Conservation (phyloP, 2,113 vertebrate species). For the Orycteropus afer region DNA sequence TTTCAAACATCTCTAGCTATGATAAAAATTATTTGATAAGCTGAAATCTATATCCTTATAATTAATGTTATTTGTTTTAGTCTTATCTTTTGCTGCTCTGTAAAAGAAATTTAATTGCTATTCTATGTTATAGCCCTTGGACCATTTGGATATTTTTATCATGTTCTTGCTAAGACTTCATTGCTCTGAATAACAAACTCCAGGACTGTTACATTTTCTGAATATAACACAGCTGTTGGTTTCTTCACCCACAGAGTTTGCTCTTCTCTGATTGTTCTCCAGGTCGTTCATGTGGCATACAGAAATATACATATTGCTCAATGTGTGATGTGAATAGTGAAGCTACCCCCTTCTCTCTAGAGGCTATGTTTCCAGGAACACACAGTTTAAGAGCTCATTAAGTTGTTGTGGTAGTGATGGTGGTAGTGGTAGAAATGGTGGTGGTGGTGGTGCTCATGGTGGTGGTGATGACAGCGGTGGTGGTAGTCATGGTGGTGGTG, state of each 20-base stretch:
- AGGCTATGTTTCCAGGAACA: not conserved
- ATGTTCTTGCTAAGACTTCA: not conserved
- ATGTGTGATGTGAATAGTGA: not conserved
- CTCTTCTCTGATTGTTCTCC: not conserved
- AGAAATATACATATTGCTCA: not conserved
- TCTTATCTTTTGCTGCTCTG: conserved; percentile 28
- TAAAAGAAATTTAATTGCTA: conserved; percentile 50
- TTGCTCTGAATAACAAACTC: not conserved
- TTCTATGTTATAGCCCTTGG: not conserved
- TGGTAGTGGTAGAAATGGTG: too few relatives aligned
- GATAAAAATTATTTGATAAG: not conserved
- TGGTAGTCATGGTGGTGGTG: not conserved
- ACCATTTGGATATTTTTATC: conserved; percentile 25
- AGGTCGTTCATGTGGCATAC: not conserved
- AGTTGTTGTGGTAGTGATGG: not conserved
- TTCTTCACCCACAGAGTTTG: not conserved
- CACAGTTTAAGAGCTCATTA: not conserved
- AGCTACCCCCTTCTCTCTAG: not conserved
- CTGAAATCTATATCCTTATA: not conserved
- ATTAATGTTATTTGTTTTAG: not conserved
- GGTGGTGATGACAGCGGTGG: too few relatives aligned
- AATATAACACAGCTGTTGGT: not conserved
- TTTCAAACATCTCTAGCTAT: not conserved
- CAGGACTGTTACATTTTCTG: not conserved
- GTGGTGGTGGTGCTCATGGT: not conserved